Conservation (phyloP, 1,140 invertebrate species). For the Melitaea cinxia region DNA sequence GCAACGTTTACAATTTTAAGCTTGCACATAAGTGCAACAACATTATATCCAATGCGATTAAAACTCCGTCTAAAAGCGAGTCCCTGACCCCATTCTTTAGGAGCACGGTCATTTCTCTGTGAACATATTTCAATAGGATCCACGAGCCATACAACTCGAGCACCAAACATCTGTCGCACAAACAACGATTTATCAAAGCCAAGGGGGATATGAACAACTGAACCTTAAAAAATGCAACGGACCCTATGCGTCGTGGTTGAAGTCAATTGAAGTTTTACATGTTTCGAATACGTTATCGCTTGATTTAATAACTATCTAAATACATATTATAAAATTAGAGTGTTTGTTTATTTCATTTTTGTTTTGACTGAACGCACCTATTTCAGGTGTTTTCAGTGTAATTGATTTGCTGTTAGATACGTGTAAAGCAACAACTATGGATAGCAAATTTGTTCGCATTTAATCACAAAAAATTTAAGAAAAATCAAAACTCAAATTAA, state of each 20-base stretch:
- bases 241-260: neutral
- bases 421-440: too few relatives aligned
- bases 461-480: too few relatives aligned
- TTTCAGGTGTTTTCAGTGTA: too few relatives aligned
- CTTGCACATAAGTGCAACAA: slow-evolving; percentile 19
- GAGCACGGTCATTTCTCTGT: slow-evolving; percentile 38
- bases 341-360: too few relatives aligned
- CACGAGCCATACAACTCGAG: slow-evolving; percentile 60
- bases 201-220: slow-evolving; percentile 45
- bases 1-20: neutral
- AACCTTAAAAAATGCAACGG: slow-evolving; percentile 43
- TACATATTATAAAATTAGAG: too few relatives aligned
- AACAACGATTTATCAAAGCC: slow-evolving; percentile 67
- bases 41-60: slow-evolving; percentile 12
- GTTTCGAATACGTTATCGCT: neutral
- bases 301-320: too few relatives aligned
- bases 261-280: neutral
- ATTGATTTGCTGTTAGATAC: too few relatives aligned
- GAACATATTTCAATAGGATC: slow-evolving; percentile 61
- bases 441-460: too few relatives aligned
- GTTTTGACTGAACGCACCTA: too few relatives aligned
- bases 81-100: slow-evolving; percentile 36
- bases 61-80: slow-evolving; percentile 23
- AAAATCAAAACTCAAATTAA: too few relatives aligned
- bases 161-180: slow-evolving; percentile 72